Percentiles rank a stretch among this genome's conserved stretches.
These are phyloP conservation scores for Oligia strigilis DNA, from an alignment of 2,888 invertebrate species.

Conservation along the genomic window DNA sequence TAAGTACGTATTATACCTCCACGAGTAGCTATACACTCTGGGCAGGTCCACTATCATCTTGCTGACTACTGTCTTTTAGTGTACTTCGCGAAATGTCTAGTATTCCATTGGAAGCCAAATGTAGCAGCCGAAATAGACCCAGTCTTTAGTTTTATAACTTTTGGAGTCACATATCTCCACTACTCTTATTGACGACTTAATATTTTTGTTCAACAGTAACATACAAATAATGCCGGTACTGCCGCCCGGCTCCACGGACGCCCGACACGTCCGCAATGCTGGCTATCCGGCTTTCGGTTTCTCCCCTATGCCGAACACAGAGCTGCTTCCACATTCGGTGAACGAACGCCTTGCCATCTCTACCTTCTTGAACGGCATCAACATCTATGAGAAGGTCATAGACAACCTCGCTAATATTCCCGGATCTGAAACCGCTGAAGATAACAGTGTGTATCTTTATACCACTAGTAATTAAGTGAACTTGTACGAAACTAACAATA, in stretches of 20 bases:
- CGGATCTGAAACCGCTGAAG: background rate
- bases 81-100: background rate
- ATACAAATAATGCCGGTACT: conserved; percentile 91
- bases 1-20: background rate
- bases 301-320: conserved; percentile 95
- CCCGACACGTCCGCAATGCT: conserved; percentile 93
- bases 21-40: background rate
- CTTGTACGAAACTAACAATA: background rate
- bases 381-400: conserved; percentile 92
- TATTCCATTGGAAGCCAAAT: background rate
- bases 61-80: background rate
- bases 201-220: conserved; percentile 82
- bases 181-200: background rate
- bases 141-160: background rate
- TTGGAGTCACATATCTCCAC: background rate
- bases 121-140: background rate
- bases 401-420: conserved; percentile 51
- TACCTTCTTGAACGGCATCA: conserved; percentile 93
- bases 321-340: conserved; percentile 94
- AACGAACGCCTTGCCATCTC: conserved; percentile 94
- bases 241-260: conserved; percentile 95
- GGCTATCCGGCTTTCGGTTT: conserved; percentile 96
- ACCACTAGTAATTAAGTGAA: conserved; percentile 33
- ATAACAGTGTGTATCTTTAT: conserved; percentile 33
- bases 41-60: background rate